Evolutionary conservation across 2,113 vertebrate genomes (phyloP).

Genomic region (Ictalurus punctatus): DNA sequence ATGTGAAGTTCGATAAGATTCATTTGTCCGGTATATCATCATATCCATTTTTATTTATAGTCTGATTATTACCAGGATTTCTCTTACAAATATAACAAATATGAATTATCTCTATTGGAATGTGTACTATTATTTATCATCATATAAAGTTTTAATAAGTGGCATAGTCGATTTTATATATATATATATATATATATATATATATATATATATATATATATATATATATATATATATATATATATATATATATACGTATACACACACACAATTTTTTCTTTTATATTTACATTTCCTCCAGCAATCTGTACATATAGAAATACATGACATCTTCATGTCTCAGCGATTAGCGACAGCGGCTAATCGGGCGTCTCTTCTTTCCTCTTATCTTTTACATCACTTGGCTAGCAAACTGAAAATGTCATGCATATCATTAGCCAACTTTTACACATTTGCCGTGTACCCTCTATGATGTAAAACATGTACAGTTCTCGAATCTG

Average conservation of each 20-base stretch:
- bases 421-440: not conserved
- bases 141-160: not conserved
- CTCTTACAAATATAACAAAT: not conserved
- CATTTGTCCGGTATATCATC: not conserved
- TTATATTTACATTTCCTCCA: not conserved
- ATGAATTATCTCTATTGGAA: not conserved
- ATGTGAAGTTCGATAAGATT: not conserved
- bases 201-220: too few relatives aligned
- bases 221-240: too few relatives aligned
- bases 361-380: not conserved
- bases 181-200: not conserved
- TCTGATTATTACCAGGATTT: not conserved
- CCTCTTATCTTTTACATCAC: not conserved
- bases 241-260: too few relatives aligned
- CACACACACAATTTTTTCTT: not conserved
- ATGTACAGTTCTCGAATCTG: not conserved
- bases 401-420: not conserved
- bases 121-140: not conserved
- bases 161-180: not conserved
- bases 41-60: not conserved
- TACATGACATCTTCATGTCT: not conserved
- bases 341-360: not conserved
- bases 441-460: not conserved
- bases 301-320: not conserved
- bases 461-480: not conserved